These are phyloP conservation scores for Cisticola juncidis DNA, from an alignment of 2,113 vertebrate species.

Conservation along the genomic window DNA sequence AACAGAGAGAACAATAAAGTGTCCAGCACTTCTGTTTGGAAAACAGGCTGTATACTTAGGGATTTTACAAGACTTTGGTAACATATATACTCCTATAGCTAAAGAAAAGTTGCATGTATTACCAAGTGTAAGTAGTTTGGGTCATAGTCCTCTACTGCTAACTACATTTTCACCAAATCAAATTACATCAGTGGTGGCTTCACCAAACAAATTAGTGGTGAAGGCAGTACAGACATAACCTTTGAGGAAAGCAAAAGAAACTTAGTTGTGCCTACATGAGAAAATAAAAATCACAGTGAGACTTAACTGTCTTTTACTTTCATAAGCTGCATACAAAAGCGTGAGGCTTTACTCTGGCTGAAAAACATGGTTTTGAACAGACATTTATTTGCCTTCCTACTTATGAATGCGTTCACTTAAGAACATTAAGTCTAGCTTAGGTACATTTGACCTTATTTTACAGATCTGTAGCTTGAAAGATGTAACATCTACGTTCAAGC, in stretches of 20 bases:
- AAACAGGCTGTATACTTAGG: not conserved
- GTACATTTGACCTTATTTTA: constrained; percentile 10
- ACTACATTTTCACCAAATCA: not conserved
- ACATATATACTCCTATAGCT: not conserved
- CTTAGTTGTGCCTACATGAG: not conserved
- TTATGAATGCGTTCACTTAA: not conserved
- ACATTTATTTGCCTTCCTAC: not conserved
- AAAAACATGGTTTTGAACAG: not conserved
- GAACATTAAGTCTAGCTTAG: constrained; percentile 27
- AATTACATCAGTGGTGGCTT: not conserved
- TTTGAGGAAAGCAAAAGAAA: not conserved
- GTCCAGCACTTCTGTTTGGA: not conserved
- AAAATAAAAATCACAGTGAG: not conserved
- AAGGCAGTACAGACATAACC: not conserved
- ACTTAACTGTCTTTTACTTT: not conserved
- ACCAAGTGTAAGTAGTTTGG: not conserved
- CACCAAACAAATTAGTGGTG: not conserved
- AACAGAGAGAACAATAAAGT: not conserved
- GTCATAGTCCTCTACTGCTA: not conserved
- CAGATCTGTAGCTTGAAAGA: not conserved
- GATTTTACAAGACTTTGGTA: not conserved
- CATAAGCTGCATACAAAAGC: not conserved
- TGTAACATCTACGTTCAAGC: not conserved
- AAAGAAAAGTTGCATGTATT: not conserved
- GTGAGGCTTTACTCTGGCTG: not conserved